phyloP scores from a whole-genome alignment of 1,140 invertebrate species.

The Penaeus indicus region DNA sequence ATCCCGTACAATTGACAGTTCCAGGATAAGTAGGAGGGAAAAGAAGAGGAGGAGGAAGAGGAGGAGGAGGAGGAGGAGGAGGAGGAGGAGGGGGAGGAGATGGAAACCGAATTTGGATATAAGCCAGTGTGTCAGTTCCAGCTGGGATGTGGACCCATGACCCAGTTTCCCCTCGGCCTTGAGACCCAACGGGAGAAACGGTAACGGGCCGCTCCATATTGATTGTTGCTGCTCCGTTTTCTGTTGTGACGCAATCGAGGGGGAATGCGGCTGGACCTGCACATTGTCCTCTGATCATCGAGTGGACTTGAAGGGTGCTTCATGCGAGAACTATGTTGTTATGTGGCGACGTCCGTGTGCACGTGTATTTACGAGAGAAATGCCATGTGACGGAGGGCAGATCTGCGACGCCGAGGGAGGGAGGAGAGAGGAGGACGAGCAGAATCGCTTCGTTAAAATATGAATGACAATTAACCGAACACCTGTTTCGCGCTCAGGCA shows the following conservation, averaged over 20 bases:
- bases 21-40: not conserved
- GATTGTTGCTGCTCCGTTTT: conserved; percentile 24
- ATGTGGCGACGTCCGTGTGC: too few relatives aligned
- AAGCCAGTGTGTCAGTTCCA: not conserved
- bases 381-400: too few relatives aligned
- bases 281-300: not conserved
- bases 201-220: conserved; percentile 17
- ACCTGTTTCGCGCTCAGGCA: too few relatives aligned
- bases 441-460: too few relatives aligned
- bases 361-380: too few relatives aligned
- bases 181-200: conserved; percentile 14
- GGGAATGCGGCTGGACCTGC: conserved; percentile 1
- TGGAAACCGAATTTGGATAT: not conserved
- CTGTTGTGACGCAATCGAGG: not conserved
- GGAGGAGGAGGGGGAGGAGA: not conserved
- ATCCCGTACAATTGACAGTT: too few relatives aligned
- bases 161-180: conserved; percentile 28
- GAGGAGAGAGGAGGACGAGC: too few relatives aligned
- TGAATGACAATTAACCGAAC: too few relatives aligned
- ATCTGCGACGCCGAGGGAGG: too few relatives aligned
- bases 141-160: conserved; percentile 4
- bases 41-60: not conserved
- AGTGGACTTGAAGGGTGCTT: not conserved
- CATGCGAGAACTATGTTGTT: too few relatives aligned
- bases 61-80: not conserved